Base-by-base conservation (phyloP, 2,888 invertebrate species). In the Eretmocerus hayati region DNA sequence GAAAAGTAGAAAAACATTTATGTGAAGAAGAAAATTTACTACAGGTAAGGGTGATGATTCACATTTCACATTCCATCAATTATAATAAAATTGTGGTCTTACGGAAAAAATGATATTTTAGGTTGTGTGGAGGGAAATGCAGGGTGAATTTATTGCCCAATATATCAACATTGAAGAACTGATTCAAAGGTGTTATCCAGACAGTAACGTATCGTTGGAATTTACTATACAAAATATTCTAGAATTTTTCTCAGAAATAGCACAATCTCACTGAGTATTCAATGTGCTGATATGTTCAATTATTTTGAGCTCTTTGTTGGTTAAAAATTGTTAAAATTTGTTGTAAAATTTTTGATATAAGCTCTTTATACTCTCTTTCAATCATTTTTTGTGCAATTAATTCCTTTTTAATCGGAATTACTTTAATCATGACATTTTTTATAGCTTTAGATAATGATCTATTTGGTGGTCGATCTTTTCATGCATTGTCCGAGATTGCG, bases 91-190 rank as follows among this genome's bases (percentile, higher is more conserved):
- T 44, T 42, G 20, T 31, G 15, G 9, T 21, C 18, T 21, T 35
- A 40, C 21, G 39, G 4, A 22, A 23, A 32, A 46, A 32, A 44
- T 54, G 33, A 51, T 44, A 51, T 65, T 63, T 6, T 74, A 90
- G 83, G 97, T 99, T 42, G 97, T 99, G 49, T 99, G 99, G 99
- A 83, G 93, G 67, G 91, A 94, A 62, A 96, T 99, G 96, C 96
- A 97, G 77, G 93, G 96, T 72, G 96, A 97, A 77, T 97, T 99
- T 74, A 89, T 99, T 61, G 85, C 88, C 60, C 97, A 97, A 72
- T 93, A 96, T 74, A 91, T 90, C 71, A 83, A 87, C 61, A 83
- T 96, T 60, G 92, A 95, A 74, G 88, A 89, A 60, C 80, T 94
- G 59, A 91, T 97, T 65, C 89, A 89, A 63, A 84, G 91, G 59